These are phyloP conservation scores for Dynastes maya DNA, from an alignment of 2,888 invertebrate genomes.

Conservation along the genomic window DNA sequence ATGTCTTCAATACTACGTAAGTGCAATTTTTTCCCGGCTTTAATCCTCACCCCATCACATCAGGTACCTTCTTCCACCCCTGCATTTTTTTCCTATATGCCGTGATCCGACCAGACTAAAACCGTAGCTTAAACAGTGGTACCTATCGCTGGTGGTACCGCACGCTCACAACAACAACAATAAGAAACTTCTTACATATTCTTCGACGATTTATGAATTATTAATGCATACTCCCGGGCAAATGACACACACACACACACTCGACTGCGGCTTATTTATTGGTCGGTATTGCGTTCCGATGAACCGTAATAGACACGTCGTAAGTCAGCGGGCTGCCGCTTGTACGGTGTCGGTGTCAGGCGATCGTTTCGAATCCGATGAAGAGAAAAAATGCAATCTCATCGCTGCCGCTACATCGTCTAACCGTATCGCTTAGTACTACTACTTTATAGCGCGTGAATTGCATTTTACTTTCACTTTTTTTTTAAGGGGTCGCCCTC, in stretches of 20 bases:
- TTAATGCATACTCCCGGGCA: conserved; percentile 33
- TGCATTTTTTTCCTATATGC: neutral
- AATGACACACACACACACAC: conserved; percentile 37
- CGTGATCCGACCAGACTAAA: neutral
- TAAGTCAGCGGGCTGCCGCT: conserved; percentile 11
- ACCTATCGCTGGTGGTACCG: conserved; percentile 1
- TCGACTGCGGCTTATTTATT: conserved; percentile 33
- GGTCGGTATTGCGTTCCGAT: conserved; percentile 40
- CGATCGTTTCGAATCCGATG: conserved; percentile 7
- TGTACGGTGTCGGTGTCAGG: conserved; percentile 25
- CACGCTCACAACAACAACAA: neutral
- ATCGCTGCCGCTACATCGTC: neutral
- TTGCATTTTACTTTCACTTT: neutral
- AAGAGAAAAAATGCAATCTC: conserved; percentile 25
- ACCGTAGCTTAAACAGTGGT: neutral
- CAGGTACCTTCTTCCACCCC: neutral
- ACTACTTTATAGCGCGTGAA: conserved; percentile 21
- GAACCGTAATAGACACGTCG: conserved; percentile 39
- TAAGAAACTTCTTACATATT: conserved; percentile 27
- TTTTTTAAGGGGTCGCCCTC: conserved; percentile 20
- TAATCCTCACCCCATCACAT: too few relatives aligned
- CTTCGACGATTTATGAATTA: conserved; percentile 39
- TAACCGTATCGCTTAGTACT: neutral
- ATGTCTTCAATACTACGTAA: too few relatives aligned
- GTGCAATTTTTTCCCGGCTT: too few relatives aligned